Percentiles rank a stretch among this genome's conserved stretches.
Conservation (phyloP, 1,140 invertebrate genomes). For the Psix sp. region DNA sequence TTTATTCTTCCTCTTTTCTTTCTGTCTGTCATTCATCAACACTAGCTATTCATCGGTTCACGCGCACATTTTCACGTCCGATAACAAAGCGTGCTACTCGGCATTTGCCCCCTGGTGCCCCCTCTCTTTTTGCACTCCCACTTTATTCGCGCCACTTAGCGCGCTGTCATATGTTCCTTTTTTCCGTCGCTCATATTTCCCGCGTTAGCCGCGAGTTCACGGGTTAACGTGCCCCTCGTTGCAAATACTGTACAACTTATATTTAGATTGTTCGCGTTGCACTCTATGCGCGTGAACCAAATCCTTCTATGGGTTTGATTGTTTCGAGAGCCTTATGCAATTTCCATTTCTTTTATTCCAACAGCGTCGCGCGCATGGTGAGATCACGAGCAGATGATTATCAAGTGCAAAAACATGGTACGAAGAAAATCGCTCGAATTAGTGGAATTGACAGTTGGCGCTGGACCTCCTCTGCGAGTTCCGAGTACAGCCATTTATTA, state of each 20-base stretch:
- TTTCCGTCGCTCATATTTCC: constrained; percentile 37
- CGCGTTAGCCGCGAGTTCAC: constrained; percentile 31
- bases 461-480: background rate
- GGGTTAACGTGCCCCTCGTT: constrained; percentile 38
- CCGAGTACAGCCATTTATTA: constrained; percentile 10
- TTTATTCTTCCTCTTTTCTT: constrained; percentile 14
- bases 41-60: constrained; percentile 27
- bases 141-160: constrained; percentile 34
- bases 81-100: constrained; percentile 18
- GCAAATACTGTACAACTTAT: constrained; percentile 25
- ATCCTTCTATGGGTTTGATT: constrained; percentile 64
- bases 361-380: too few species aligned
- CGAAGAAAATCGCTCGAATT: too few species aligned
- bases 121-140: background rate
- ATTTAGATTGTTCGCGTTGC: constrained; percentile 46
- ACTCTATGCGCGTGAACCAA: constrained; percentile 6
- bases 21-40: constrained; percentile 25
- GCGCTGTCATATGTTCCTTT: constrained; percentile 20
- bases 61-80: constrained; percentile 19
- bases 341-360: too few species aligned
- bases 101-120: background rate
- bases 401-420: too few species aligned
- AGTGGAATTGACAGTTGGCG: background rate
- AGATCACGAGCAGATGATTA: too few species aligned
- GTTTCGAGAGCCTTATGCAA: constrained; percentile 54